Percentiles rank a stretch among this genome's conserved stretches.
Conservation (phyloP, 2,113 vertebrate genomes). For the Pelobates fuscus region DNA sequence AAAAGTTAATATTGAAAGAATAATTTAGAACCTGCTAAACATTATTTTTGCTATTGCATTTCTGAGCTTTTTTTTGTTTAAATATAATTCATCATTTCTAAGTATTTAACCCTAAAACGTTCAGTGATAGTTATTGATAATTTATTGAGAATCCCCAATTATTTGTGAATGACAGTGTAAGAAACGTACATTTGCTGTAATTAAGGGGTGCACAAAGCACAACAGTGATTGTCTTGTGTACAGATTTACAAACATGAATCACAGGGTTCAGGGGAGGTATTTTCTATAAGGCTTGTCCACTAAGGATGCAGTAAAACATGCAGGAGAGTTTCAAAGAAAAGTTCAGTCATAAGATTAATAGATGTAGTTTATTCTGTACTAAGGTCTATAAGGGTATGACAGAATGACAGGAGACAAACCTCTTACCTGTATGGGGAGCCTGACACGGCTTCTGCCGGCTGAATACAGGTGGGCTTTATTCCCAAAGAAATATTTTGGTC, state of each 20-base stretch:
- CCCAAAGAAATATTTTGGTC: slow-evolving; percentile 16
- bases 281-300: neutral
- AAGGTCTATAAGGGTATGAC: neutral
- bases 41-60: too few species aligned
- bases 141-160: too few species aligned
- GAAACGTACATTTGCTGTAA: too few species aligned
- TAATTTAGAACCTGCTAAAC: too few species aligned
- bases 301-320: slow-evolving; percentile 1
- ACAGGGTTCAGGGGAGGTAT: neutral
- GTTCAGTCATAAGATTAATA: neutral
- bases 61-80: too few species aligned
- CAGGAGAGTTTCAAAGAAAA: neutral
- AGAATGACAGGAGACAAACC: neutral
- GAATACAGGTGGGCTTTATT: slow-evolving; percentile 23
- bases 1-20: too few species aligned
- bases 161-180: too few species aligned
- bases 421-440: slow-evolving; percentile 35
- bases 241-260: neutral
- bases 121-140: too few species aligned
- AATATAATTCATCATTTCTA: too few species aligned
- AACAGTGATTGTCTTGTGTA: too few species aligned
- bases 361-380: neutral
- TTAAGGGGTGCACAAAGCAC: too few species aligned
- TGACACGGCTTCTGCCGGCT: slow-evolving; percentile 1
- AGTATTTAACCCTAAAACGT: too few species aligned